Conservation (phyloP, 2,888 invertebrate genomes). For the Sipunculus nudus region DNA sequence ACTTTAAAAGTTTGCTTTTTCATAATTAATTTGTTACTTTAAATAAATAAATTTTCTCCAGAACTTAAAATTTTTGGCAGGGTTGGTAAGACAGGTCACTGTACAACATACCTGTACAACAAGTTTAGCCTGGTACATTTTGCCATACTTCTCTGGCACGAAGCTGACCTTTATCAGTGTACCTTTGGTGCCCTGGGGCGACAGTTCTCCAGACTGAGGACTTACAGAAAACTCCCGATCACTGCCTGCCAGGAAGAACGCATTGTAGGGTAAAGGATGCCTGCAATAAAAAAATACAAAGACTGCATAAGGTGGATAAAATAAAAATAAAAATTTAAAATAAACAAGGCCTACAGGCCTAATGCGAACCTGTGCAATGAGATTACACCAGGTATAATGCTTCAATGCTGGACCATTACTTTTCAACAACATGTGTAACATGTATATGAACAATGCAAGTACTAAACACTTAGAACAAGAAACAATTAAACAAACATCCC, state of each 20-base stretch:
- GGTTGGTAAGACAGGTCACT: not conserved
- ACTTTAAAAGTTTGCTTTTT: no score
- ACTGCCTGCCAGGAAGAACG: constrained; percentile 61
- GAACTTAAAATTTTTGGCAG: not conserved
- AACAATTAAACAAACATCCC: no score
- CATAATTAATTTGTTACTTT: no score
- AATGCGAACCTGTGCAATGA: no score
- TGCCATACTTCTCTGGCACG: constrained; percentile 61
- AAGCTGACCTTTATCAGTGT: constrained; percentile 59
- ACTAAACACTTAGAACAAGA: no score
- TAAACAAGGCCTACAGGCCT: no score
- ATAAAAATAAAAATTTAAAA: no score
- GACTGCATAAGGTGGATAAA: not conserved
- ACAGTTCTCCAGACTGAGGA: constrained; percentile 61
- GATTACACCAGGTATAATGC: no score
- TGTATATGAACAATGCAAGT: no score
- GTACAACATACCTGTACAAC: constrained; percentile 62
- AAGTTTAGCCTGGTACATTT: constrained; percentile 60
- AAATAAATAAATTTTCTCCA: no score
- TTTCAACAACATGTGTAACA: no score
- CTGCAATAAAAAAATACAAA: constrained; percentile 31
- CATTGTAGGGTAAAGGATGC: constrained; percentile 55
- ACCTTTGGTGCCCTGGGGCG: constrained; percentile 55
- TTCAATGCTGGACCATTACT: no score
- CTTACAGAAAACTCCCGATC: constrained; percentile 60